Evolutionary conservation across 1,140 invertebrate genomes (phyloP).

Genomic region (Elymnias hypermnestra): DNA sequence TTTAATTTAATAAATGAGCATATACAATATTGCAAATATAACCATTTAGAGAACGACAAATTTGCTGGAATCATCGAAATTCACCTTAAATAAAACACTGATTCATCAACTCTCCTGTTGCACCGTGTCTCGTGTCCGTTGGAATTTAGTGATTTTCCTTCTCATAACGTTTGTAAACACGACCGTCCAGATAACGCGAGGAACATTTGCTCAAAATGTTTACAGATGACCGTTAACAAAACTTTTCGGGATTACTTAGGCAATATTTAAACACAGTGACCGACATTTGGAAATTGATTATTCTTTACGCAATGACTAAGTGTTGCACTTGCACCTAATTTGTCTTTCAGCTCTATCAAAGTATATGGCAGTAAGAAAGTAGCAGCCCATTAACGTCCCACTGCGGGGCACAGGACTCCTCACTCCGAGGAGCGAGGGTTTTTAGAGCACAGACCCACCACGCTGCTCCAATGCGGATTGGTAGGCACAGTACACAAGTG

Average conservation of each 20-base stretch:
- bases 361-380: too few relatives aligned
- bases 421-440: too few relatives aligned
- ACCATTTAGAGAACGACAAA: too few relatives aligned
- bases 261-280: background rate
- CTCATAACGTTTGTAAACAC: conserved; percentile 5
- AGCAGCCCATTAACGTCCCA: too few relatives aligned
- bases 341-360: background rate
- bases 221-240: background rate
- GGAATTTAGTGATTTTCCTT: conserved; percentile 3
- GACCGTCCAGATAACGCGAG: background rate
- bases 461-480: too few relatives aligned
- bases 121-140: conserved; percentile 1
- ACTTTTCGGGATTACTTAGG: background rate
- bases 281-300: background rate
- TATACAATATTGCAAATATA: too few relatives aligned
- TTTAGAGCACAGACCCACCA: too few relatives aligned
- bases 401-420: too few relatives aligned
- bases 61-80: too few relatives aligned
- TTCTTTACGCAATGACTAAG: background rate
- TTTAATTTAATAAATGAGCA: too few relatives aligned
- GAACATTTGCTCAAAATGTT: conserved; percentile 3
- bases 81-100: conserved; percentile 11
- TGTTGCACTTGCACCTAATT: background rate
- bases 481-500: too few relatives aligned
- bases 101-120: conserved; percentile 16